A percentile compares a stretch with the other conserved stretches of the same genome.
These are phyloP conservation scores for Musca vetustissima DNA, from an alignment of 1,140 invertebrate species.

Conservation along the genomic window DNA sequence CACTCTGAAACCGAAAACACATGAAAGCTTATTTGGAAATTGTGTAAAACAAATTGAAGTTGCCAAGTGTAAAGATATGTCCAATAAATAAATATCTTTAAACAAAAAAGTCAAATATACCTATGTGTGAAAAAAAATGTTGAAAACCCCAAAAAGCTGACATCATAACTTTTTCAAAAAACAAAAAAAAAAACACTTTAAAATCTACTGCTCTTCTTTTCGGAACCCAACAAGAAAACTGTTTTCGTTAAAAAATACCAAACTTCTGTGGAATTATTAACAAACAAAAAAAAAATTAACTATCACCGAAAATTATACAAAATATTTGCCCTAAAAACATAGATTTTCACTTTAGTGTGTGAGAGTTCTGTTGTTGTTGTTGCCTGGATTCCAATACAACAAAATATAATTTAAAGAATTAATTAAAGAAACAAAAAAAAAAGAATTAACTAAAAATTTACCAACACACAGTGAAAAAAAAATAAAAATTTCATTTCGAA, in stretches of 20 bases:
- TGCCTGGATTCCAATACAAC: not conserved
- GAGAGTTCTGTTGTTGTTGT: no score
- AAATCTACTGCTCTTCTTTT: no score
- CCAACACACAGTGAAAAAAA: not conserved
- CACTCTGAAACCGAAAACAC: no score
- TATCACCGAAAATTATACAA: not conserved
- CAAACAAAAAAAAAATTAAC: constrained; percentile 2
- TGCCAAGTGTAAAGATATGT: no score
- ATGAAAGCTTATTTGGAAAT: no score
- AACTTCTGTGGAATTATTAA: not conserved
- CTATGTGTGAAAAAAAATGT: no score
- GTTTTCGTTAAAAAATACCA: constrained; percentile 12
- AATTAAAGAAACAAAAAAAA: constrained; percentile 2
- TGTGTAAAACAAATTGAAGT: no score
- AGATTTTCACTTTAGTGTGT: not conserved
- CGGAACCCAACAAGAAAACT: not conserved
- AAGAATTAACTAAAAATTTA: not conserved
- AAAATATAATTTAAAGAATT: not conserved
- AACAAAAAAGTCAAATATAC: not conserved
- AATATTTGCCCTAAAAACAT: not conserved
- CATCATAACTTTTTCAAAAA: constrained; percentile 17
- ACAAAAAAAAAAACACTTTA: constrained; percentile 2
- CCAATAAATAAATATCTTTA: no score
- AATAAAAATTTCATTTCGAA: no score
- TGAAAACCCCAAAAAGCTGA: constrained; percentile 1